Percentiles rank a stretch among this genome's conserved stretches.
Conservation (phyloP, 2,888 invertebrate genomes). For the Phlogophora meticulosa region DNA sequence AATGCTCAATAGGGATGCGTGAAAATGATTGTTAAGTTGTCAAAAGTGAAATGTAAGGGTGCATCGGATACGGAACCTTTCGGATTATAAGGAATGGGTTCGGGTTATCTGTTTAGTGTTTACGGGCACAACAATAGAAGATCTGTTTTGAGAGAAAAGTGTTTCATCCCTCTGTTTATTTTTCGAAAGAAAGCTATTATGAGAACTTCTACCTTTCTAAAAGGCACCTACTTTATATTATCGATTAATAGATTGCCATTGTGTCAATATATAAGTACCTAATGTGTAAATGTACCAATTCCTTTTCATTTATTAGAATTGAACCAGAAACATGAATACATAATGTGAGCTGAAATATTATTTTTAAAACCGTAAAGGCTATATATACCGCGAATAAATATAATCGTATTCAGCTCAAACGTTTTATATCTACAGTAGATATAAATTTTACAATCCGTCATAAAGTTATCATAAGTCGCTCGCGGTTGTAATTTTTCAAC, state of each 20-base stretch:
- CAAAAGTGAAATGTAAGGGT: constrained; percentile 57
- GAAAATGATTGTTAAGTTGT: constrained; percentile 70
- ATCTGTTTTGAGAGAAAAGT: constrained; percentile 18
- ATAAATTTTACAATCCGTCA: constrained; percentile 32
- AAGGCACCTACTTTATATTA: background rate
- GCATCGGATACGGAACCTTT: constrained; percentile 47
- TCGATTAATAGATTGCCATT: background rate
- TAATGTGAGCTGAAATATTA: background rate
- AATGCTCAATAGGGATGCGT: constrained; percentile 66
- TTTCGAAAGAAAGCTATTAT: background rate
- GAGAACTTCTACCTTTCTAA: background rate
- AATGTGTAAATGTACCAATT: background rate
- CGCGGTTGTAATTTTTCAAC: background rate
- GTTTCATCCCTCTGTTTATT: constrained; percentile 1
- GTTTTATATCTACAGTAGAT: constrained; percentile 13
- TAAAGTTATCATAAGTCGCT: constrained; percentile 30
- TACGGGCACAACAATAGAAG: constrained; percentile 30
- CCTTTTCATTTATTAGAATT: background rate
- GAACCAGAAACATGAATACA: background rate
- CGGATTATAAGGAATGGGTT: constrained; percentile 34
- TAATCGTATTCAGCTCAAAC: constrained; percentile 26
- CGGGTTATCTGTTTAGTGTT: constrained; percentile 38
- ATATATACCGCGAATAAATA: background rate
- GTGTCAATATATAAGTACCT: too few species aligned
- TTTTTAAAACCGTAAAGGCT: background rate